These are phyloP conservation scores for Sapajus apella DNA, from an alignment of 2,113 vertebrate species.

Conservation along the genomic window DNA sequence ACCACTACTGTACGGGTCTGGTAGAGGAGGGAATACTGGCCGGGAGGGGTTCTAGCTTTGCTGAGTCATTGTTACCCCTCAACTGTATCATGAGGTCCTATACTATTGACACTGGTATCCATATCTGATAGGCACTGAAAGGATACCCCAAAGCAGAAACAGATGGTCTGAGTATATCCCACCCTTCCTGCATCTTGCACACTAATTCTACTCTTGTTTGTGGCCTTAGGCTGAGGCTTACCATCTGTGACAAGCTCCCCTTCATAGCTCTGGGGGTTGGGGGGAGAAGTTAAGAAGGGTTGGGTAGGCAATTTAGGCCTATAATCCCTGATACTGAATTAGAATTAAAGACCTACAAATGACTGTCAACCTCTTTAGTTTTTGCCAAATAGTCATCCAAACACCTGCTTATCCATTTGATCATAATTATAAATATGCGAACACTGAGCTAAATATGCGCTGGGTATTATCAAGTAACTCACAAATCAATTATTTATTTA, in stretches of 20 bases:
- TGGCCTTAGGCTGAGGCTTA: background rate
- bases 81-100: background rate
- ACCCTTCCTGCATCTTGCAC: background rate
- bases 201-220: background rate
- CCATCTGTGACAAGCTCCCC: background rate
- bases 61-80: background rate
- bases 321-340: background rate
- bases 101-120: background rate
- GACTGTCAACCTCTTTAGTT: background rate
- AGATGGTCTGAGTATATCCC: background rate
- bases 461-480: background rate
- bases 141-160: conserved; percentile 21
- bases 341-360: conserved; percentile 15
- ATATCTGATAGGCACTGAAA: background rate
- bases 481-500: conserved; percentile 3
- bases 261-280: background rate
- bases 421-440: background rate
- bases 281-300: background rate
- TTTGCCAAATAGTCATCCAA: background rate
- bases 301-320: background rate
- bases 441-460: background rate
- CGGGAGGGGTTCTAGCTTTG: background rate
- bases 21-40: background rate
- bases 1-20: background rate
- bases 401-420: background rate